phyloP scores from a whole-genome alignment of 2,113 vertebrate species.

The Seriola aureovittata region DNA sequence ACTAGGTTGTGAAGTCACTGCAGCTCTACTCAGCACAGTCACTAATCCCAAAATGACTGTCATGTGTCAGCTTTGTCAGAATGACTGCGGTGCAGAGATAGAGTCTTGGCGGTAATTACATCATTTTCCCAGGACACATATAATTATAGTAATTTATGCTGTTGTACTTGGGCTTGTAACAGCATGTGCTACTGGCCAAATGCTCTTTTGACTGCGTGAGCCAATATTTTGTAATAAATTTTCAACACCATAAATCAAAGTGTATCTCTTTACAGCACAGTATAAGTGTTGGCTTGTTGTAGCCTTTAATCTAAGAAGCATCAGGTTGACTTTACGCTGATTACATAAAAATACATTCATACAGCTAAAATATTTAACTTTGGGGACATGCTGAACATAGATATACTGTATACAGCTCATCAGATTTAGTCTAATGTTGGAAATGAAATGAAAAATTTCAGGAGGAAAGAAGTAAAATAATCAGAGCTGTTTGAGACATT shows the following conservation, averaged over 20 bases:
- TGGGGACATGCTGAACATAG: background rate
- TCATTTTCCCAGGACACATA: slow-evolving; percentile 60
- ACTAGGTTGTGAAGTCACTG: slow-evolving; percentile 41
- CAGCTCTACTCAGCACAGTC: slow-evolving; percentile 61
- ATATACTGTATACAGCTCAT: background rate
- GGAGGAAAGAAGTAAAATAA: background rate
- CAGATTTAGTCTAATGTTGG: background rate
- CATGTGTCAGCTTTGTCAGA: slow-evolving; percentile 72
- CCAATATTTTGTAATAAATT: slow-evolving; percentile 48
- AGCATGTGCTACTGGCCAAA: slow-evolving; percentile 36
- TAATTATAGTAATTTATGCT: slow-evolving; percentile 73
- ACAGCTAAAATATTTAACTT: background rate
- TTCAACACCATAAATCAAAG: slow-evolving; percentile 43
- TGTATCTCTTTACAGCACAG: slow-evolving; percentile 2
- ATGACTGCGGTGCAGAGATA: slow-evolving; percentile 47
- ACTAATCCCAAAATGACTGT: slow-evolving; percentile 80
- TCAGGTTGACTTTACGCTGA: background rate
- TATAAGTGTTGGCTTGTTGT: background rate
- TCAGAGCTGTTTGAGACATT: background rate
- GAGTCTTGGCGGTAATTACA: slow-evolving; percentile 62
- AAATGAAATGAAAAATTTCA: background rate
- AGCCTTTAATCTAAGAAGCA: background rate
- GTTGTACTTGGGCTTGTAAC: slow-evolving; percentile 59
- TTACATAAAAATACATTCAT: background rate
- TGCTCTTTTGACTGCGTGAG: slow-evolving; percentile 21